Evolutionary conservation across 2,797 vertebrate species (phyloP), one percentile per base, ranked within the genome.

Genomic region (Coendou prehensilis): DNA sequence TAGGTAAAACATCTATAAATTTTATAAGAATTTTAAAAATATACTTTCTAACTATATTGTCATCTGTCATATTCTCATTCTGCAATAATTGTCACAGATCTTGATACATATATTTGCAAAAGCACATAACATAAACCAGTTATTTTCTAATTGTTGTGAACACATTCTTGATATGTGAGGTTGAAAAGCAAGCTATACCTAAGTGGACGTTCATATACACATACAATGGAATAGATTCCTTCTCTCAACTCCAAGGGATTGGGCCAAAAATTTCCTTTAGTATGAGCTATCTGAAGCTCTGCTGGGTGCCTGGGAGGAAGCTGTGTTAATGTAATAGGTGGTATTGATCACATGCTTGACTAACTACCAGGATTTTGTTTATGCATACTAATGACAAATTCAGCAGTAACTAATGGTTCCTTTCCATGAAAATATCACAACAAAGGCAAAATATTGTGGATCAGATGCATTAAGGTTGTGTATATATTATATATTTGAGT

Each of bases 381-480:
- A 69, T 95, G 13, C 45, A 13, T 4, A 18, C 1, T 76, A 67
- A 91, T 80, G 41, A 61, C 69, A 56, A 87, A 83, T 63, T 91
- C 45, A 47, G 28, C 2, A 54, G 30, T 69, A 45, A 71, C 28
- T 81, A 93, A 73, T 64, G 18, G 20, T n/a, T 96, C 23, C 20
- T 83, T 79, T 61, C 54, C 67, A 82, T 54, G 69, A 82, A 86
- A 37, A 76, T 69, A n/a, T 79, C n/a, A 75, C 63, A 89, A 54
- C 26, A 89, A 76, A 76, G 86, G 64, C 20, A 85, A 69, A 76
- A 86, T 9, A 47, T 10, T 79, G 59, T 28, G 81, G 78, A 88
- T 61, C 64, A 47, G 23, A 64, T 33, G 88, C 80, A 75, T 56
- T 71, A 54, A 78, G 4, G 13, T 47, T 79, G 0, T 47, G 26